phyloP scores from a whole-genome alignment of 2,888 invertebrate species.

The Uloborus plumipes region DNA sequence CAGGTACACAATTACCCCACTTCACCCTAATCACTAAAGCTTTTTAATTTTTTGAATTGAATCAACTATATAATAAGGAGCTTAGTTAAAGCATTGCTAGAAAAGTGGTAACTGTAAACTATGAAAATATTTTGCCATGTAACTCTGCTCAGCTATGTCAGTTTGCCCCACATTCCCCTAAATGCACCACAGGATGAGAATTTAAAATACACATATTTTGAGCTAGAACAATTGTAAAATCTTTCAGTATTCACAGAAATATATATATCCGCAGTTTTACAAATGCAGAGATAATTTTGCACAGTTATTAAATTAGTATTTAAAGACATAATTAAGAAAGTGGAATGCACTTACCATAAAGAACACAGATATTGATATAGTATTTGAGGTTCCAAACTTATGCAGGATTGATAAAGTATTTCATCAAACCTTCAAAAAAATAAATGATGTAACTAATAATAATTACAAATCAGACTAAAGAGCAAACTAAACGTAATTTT shows the following conservation, averaged over 20 bases:
- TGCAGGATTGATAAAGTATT: constrained; percentile 26
- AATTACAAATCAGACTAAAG: no score
- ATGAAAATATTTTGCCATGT: no score
- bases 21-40: background rate
- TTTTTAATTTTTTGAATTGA: background rate
- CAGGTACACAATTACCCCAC: no score
- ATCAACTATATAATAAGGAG: no score
- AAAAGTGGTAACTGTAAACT: no score
- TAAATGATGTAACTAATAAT: background rate
- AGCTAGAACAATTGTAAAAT: background rate
- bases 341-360: constrained; percentile 28
- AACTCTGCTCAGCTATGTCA: no score
- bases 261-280: background rate
- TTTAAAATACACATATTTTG: background rate
- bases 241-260: no score
- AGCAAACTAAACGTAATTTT: no score
- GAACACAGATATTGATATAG: constrained; percentile 33
- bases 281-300: background rate
- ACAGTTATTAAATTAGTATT: background rate
- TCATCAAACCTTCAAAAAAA: constrained; percentile 48
- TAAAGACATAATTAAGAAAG: background rate
- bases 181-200: no score
- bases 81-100: no score
- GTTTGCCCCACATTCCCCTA: no score
- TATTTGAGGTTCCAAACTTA: constrained; percentile 13